These are phyloP conservation scores for Deroplatys truncata DNA, from an alignment of 2,888 invertebrate species.

Conservation along the genomic window DNA sequence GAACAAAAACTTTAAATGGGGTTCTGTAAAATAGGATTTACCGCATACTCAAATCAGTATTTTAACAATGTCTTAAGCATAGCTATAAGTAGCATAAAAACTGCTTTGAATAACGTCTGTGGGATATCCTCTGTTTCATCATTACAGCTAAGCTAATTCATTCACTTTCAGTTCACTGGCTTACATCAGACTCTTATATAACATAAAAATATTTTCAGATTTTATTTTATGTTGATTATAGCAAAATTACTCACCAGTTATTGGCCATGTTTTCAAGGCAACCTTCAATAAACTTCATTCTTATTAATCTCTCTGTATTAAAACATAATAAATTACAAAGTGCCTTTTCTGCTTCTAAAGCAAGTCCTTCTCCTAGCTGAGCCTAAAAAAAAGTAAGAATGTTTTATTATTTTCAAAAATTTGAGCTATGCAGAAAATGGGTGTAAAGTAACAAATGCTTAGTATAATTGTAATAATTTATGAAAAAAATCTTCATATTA, in stretches of 20 bases:
- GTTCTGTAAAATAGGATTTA: too few relatives aligned
- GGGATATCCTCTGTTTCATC: too few relatives aligned
- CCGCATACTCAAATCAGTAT: too few relatives aligned
- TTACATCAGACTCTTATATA: too few relatives aligned
- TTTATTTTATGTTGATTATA: too few relatives aligned
- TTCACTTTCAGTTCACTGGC: too few relatives aligned
- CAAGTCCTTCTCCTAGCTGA: conserved; percentile 83
- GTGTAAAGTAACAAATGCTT: background rate
- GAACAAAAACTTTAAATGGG: too few relatives aligned
- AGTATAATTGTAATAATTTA: background rate
- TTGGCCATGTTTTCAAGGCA: conserved; percentile 84
- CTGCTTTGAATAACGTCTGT: too few relatives aligned
- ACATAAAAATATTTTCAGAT: too few relatives aligned
- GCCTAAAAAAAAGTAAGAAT: conserved; percentile 50
- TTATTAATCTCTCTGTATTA: conserved; percentile 82
- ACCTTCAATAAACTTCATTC: conserved; percentile 93
- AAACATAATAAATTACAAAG: conserved; percentile 85
- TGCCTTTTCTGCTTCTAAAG: conserved; percentile 90
- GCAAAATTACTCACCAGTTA: conserved; percentile 56
- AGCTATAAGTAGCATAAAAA: too few relatives aligned
- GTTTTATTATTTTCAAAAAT: background rate
- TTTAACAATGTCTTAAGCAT: too few relatives aligned
- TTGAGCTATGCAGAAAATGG: background rate
- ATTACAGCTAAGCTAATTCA: too few relatives aligned
- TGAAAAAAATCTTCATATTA: background rate